Percentiles rank a stretch among this genome's conserved stretches.
phyloP scores from a whole-genome alignment of 2,888 invertebrate genomes.

The Phasia obesa region DNA sequence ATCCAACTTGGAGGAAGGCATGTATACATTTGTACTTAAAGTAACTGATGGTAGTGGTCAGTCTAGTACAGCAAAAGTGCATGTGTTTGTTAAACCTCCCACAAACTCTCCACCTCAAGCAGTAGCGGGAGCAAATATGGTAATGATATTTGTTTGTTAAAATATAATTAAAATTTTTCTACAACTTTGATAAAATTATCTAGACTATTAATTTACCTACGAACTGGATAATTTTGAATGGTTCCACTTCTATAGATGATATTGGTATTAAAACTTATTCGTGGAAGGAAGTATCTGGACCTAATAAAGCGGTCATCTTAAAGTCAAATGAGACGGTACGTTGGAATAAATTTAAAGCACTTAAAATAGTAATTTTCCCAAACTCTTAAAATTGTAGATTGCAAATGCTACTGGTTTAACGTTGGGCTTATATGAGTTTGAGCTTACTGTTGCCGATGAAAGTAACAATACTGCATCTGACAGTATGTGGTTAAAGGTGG shows the following conservation, averaged over 20 bases:
- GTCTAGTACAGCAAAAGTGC: constrained; percentile 92
- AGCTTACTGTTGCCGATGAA: constrained; percentile 91
- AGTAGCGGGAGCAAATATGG: constrained; percentile 85
- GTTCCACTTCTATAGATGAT: constrained; percentile 91
- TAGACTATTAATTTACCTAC: constrained; percentile 92
- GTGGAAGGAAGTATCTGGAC: constrained; percentile 91
- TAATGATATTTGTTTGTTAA: constrained; percentile 62
- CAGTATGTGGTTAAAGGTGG: constrained; percentile 89
- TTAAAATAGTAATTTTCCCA: background rate
- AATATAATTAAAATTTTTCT: background rate
- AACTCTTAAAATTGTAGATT: constrained; percentile 76
- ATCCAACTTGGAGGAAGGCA: constrained; percentile 95
- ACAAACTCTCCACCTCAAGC: constrained; percentile 92
- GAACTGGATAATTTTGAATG: constrained; percentile 91
- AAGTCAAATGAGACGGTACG: constrained; percentile 84
- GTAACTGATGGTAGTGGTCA: constrained; percentile 96
- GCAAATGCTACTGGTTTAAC: constrained; percentile 92
- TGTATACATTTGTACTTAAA: constrained; percentile 95
- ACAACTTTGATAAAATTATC: background rate
- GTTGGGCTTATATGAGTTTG: constrained; percentile 92
- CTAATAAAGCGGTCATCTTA: constrained; percentile 84
- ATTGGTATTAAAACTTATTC: constrained; percentile 90
- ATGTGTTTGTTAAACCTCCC: constrained; percentile 95
- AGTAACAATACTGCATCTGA: constrained; percentile 91
- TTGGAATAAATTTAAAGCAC: background rate